These are phyloP conservation scores for Clusia tigrina DNA, from an alignment of 2,888 invertebrate species.

Conservation along the genomic window DNA sequence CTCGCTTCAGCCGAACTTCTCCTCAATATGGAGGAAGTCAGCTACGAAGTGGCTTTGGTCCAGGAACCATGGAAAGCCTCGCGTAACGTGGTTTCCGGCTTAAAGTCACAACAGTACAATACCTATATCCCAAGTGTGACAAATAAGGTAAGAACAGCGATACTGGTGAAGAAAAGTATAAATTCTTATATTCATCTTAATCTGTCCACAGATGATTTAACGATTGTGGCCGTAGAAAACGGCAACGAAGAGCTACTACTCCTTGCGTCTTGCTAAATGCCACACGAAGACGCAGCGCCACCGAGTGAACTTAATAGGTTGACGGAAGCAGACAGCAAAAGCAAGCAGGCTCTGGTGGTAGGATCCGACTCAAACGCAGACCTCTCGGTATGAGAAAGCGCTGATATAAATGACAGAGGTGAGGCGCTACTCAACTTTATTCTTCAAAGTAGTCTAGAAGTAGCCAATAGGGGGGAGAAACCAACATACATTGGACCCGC, in stretches of 20 bases:
- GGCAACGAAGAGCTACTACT: neutral
- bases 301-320: neutral
- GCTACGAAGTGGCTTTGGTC: neutral
- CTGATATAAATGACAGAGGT: neutral
- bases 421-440: neutral
- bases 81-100: neutral
- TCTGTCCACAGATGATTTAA: neutral
- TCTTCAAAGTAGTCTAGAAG: neutral
- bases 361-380: neutral
- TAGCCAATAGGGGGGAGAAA: neutral
- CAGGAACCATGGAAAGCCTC: neutral
- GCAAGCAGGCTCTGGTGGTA: neutral
- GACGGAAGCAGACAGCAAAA: neutral
- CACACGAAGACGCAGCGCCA: neutral
- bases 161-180: neutral
- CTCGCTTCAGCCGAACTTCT: neutral
- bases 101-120: neutral
- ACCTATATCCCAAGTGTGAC: neutral
- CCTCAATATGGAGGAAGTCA: neutral
- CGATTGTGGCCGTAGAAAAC: neutral
- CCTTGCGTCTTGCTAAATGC: neutral
- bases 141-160: neutral
- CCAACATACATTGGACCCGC: neutral
- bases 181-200: neutral
- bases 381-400: no score